Base-by-base conservation (phyloP, 1,140 invertebrate genomes). In the Bombus turneri region DNA sequence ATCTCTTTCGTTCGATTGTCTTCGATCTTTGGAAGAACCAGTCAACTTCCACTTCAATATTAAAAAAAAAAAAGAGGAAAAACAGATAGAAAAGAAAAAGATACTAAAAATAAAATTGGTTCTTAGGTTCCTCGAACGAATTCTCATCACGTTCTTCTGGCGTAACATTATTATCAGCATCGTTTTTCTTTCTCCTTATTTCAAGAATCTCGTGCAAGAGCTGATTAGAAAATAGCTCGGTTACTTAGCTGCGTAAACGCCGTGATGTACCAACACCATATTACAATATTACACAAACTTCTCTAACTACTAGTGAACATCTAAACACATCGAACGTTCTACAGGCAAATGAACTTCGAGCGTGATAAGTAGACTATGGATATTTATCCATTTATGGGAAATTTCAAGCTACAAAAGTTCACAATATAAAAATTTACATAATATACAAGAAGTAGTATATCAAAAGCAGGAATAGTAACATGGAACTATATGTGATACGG, bases 281-380 rank as follows among this genome's bases (percentile, higher is more conserved):
- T 68, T 47, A 53, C 71, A 82, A 69, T 47, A 13, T 43, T 83
- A 83, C 43, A 10, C 18, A 37, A 76, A 74, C 75, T 81, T 68
- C 31, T 86, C 25, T 57, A 87, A 69, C 81, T 76, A 64, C 53
- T 80, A 85, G 66, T 15, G 15, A 31, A 53, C 43, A 43, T 22
- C 31, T 31, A 57, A 76, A 57, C 53, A 68, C 31, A 47, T 2
- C n/a, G 12, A 83, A 75, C 28, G 43, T 81, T 81, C 47, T 12
- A 28, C 64, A 68, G 18, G 53, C 37, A 43, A 79, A n/a, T 6
- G n/a, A 72, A 87, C 75, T 22, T 83, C 68, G 74, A 53, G 74
- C 34, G 39, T 39, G 39, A 64, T 66, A 82, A 75, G 62, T 25
- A 81, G 59, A 62, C 12, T 13, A 62, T 22, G 28, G 28, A 62